These are phyloP conservation scores for Chromoteleia sp. DNA, from an alignment of 2,888 invertebrate genomes.

Conservation along the genomic window DNA sequence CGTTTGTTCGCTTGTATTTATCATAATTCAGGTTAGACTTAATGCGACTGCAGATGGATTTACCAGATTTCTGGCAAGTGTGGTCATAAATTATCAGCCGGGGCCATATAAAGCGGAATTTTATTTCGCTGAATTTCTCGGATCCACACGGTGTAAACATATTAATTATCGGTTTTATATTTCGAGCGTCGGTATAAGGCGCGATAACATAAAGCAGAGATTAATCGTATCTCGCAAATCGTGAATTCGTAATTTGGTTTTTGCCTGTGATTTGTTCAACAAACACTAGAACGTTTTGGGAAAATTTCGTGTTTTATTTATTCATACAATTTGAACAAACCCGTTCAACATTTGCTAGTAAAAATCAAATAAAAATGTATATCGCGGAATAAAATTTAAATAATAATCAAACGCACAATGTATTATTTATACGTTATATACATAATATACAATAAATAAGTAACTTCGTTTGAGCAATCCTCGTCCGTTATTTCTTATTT, in stretches of 20 bases:
- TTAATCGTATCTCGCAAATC: conserved; percentile 8
- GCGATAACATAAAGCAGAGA: conserved; percentile 37
- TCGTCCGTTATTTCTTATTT: conserved; percentile 20
- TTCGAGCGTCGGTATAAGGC: conserved; percentile 1
- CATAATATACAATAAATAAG: not conserved
- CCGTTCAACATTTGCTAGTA: too few relatives aligned
- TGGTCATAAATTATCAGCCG: conserved; percentile 21
- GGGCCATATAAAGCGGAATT: conserved; percentile 25
- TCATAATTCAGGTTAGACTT: conserved; percentile 32
- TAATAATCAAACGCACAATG: too few relatives aligned
- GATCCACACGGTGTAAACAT: conserved; percentile 37
- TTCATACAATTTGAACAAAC: too few relatives aligned
- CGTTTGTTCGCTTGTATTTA: conserved; percentile 3
- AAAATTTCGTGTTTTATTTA: too few relatives aligned
- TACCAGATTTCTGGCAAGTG: conserved; percentile 33
- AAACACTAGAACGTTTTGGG: too few relatives aligned
- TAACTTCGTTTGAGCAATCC: not conserved
- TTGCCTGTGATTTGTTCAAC: conserved; percentile 1
- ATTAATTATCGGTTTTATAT: conserved; percentile 53
- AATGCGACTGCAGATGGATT: conserved; percentile 34
- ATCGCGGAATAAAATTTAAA: too few relatives aligned
- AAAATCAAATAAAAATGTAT: too few relatives aligned
- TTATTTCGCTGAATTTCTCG: conserved; percentile 36
- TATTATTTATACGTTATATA: too few relatives aligned
- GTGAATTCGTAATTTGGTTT: conserved; percentile 37